Conservation (phyloP, 2,113 vertebrate genomes). For the Coreoperca whiteheadi region DNA sequence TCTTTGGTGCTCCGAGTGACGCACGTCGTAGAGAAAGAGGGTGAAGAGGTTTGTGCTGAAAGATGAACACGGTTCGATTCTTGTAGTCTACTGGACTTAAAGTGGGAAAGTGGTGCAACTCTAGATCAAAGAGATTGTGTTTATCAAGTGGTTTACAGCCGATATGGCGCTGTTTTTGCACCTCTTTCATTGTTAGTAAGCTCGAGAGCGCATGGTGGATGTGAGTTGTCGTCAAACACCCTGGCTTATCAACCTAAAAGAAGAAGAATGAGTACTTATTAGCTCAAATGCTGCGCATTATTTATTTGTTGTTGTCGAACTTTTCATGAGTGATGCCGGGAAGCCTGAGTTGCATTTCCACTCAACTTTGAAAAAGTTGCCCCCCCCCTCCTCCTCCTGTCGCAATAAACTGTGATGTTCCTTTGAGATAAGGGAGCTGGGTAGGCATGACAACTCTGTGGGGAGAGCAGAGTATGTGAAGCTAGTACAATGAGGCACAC, state of each 20-base stretch:
- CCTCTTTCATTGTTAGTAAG: constrained; percentile 74
- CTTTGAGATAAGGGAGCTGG: constrained; percentile 84
- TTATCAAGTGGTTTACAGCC: constrained; percentile 44
- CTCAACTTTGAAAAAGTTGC: constrained; percentile 65
- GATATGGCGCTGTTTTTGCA: constrained; percentile 67
- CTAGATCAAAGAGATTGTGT: constrained; percentile 46
- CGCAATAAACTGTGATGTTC: constrained; percentile 82
- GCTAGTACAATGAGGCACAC: constrained; percentile 82
- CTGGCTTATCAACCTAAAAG: constrained; percentile 52
- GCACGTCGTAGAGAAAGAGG: constrained; percentile 38
- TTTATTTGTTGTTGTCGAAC: constrained; percentile 44
- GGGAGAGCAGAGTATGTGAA: constrained; percentile 83
- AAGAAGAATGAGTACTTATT: constrained; percentile 18
- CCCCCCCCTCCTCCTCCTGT: constrained; percentile 39
- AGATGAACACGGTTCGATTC: constrained; percentile 17
- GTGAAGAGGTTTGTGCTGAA: constrained; percentile 4
- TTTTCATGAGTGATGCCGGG: constrained; percentile 64
- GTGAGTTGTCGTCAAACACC: constrained; percentile 56
- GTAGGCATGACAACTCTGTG: constrained; percentile 84
- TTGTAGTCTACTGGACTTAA: constrained; percentile 16
- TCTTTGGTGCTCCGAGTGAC: constrained; percentile 52
- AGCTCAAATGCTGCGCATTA: neutral
- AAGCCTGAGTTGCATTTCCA: constrained; percentile 67
- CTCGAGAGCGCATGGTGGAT: constrained; percentile 73
- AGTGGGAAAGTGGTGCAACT: constrained; percentile 24